Conservation (phyloP, 2,113 vertebrate species). For the Hypomesus transpacificus region DNA sequence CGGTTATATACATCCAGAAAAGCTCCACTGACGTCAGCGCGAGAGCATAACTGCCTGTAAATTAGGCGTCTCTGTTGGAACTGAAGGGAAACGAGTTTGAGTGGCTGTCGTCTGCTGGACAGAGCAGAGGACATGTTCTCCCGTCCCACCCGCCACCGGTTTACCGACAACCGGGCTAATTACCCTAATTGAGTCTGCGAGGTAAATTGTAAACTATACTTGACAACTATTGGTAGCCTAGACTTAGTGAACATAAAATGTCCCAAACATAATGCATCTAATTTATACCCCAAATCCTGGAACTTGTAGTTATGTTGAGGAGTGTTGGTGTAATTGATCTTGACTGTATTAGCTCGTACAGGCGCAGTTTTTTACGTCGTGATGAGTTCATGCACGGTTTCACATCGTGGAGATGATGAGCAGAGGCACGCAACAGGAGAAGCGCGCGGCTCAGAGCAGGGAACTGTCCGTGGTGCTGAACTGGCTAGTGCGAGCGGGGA, state of each 20-base stretch:
- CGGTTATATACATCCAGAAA: slow-evolving; percentile 76
- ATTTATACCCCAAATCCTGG: neutral
- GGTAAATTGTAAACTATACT: no score
- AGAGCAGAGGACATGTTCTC: slow-evolving; percentile 6
- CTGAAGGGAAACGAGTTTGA: slow-evolving; percentile 21
- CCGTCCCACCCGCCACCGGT: neutral
- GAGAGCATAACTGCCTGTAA: slow-evolving; percentile 66
- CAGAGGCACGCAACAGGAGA: slow-evolving; percentile 17
- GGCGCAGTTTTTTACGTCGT: slow-evolving; percentile 13
- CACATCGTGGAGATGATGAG: slow-evolving; percentile 13
- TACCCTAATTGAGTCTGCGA: neutral
- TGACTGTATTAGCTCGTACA: neutral
- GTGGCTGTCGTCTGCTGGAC: slow-evolving; percentile 21
- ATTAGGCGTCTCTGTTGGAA: slow-evolving; percentile 55
- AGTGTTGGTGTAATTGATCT: neutral
- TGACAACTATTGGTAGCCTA: no score
- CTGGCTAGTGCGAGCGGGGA: neutral
- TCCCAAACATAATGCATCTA: no score
- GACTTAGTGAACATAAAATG: no score
- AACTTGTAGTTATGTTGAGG: neutral
- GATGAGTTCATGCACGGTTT: slow-evolving; percentile 34
- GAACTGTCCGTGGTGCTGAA: slow-evolving; percentile 64
- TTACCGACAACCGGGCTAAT: neutral
- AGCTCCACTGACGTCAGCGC: slow-evolving; percentile 80
- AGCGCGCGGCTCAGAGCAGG: neutral